These are phyloP conservation scores for Spea hammondii DNA, from an alignment of 2,797 vertebrate species.

Conservation along the genomic window DNA sequence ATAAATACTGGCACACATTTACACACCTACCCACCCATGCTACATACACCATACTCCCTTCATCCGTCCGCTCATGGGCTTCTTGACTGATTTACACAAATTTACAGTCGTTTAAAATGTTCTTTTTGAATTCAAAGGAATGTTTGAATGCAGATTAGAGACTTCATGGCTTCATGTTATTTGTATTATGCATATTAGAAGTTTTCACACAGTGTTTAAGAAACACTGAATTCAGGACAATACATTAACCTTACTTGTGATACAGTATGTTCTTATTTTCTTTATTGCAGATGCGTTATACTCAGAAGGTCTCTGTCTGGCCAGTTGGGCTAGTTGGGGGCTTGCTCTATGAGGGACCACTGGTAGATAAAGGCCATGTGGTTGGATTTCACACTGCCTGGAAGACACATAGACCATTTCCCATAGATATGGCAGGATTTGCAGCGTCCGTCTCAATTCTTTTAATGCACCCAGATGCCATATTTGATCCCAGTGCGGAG, in stretches of 20 bases:
- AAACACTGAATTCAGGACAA: too few relatives aligned
- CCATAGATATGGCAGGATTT: conserved; percentile 90
- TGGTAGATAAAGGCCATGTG: conserved; percentile 81
- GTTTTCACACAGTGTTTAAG: not conserved
- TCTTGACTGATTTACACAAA: too few relatives aligned
- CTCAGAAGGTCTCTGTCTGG: conserved; percentile 84
- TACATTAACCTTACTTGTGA: not conserved
- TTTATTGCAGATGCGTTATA: conserved; percentile 80
- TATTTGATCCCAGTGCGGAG: conserved; percentile 79
- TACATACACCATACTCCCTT: too few relatives aligned
- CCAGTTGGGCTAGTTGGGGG: conserved; percentile 90
- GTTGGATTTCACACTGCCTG: conserved; percentile 88
- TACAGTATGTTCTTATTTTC: conserved; percentile 13
- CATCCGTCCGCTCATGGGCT: too few relatives aligned
- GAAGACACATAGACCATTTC: conserved; percentile 87
- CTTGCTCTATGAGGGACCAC: conserved; percentile 85
- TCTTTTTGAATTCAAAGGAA: too few relatives aligned
- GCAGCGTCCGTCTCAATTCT: conserved; percentile 80
- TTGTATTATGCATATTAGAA: not conserved
- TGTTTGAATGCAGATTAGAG: too few relatives aligned
- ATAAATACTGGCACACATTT: too few relatives aligned
- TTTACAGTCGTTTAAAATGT: too few relatives aligned
- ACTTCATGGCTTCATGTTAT: too few relatives aligned
- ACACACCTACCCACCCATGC: too few relatives aligned
- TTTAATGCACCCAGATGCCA: conserved; percentile 73